phyloP scores from a whole-genome alignment of 2,113 vertebrate genomes.

The Australoheros scitulus region DNA sequence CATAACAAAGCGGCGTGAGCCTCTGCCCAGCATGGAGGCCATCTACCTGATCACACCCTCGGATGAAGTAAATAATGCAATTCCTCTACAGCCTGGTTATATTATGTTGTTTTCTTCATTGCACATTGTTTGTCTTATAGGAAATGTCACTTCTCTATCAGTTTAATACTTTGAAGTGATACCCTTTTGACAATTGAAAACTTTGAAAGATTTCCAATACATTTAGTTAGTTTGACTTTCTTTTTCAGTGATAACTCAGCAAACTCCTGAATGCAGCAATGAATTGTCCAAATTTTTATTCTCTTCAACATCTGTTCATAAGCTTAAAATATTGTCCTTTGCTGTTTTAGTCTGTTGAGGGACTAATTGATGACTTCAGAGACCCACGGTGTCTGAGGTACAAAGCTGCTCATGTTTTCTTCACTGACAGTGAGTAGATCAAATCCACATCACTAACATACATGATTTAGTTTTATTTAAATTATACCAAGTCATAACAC shows the following conservation, averaged over 20 bases:
- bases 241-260: neutral
- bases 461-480: neutral
- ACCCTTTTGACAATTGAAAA: neutral
- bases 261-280: neutral
- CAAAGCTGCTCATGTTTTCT: constrained; percentile 94
- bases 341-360: constrained; percentile 88
- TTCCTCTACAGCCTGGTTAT: neutral
- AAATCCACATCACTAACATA: neutral
- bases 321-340: neutral
- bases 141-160: neutral
- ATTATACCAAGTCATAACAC: neutral
- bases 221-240: neutral
- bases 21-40: constrained; percentile 94
- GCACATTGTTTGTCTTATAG: neutral
- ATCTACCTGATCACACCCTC: constrained; percentile 97
- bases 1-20: constrained; percentile 92
- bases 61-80: constrained; percentile 83
- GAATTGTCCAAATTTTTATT: neutral
- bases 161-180: no score
- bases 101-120: neutral
- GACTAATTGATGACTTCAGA: constrained; percentile 94
- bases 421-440: constrained; percentile 93
- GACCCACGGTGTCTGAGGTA: constrained; percentile 89
- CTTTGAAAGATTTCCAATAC: neutral
- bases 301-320: neutral